phyloP scores from a whole-genome alignment of 2,888 invertebrate genomes.

The Erebia aethiops region DNA sequence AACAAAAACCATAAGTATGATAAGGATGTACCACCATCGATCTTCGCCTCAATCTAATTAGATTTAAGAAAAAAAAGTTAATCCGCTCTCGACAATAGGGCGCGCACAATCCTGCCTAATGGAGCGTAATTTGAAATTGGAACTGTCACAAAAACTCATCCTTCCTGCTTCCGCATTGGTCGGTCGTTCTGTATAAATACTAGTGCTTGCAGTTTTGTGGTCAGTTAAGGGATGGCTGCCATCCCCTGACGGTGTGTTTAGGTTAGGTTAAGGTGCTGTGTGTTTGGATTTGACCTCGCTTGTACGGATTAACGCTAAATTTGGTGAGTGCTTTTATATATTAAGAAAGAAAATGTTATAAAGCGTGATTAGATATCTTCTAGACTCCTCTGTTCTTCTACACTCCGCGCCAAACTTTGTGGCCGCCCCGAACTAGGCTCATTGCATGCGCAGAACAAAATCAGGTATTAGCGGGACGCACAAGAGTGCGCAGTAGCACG shows the following conservation, averaged over 20 bases:
- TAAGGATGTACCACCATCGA: conserved; percentile 4
- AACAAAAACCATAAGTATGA: not conserved
- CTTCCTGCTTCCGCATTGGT: conserved; percentile 75
- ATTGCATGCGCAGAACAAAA: no score
- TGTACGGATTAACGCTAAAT: conserved; percentile 27
- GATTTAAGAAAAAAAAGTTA: conserved; percentile 43
- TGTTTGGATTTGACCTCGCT: conserved; percentile 42
- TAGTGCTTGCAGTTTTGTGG: conserved; percentile 41
- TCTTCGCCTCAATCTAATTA: conserved; percentile 38
- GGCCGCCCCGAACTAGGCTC: no score
- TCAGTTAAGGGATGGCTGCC: conserved; percentile 62
- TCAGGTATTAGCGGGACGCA: no score
- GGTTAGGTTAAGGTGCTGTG: conserved; percentile 28
- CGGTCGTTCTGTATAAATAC: conserved; percentile 65
- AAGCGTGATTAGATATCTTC: no score
- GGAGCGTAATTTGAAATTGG: conserved; percentile 70
- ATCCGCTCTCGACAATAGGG: conserved; percentile 61
- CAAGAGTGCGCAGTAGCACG: no score
- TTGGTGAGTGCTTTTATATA: conserved; percentile 24
- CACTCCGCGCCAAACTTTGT: no score
- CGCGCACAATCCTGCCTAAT: conserved; percentile 69
- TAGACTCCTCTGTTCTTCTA: no score
- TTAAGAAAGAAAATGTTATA: not conserved
- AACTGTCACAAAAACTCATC: conserved; percentile 64
- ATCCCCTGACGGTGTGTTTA: conserved; percentile 52